phyloP scores from a whole-genome alignment of 2,797 vertebrate species.

The Pangasius sanitwongsei region DNA sequence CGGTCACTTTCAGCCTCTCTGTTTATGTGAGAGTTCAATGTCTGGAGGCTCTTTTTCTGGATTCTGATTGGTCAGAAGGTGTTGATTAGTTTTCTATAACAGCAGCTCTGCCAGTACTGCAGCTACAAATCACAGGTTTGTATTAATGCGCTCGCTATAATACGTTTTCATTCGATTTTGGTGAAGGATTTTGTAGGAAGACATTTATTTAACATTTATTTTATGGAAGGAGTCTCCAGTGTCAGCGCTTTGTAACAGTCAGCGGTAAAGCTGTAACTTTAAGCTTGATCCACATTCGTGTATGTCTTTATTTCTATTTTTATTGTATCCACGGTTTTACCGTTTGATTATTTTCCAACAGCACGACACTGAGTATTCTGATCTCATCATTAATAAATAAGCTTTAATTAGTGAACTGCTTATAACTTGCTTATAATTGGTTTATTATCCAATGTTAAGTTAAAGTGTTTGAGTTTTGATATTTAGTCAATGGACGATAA shows the following conservation, averaged over 20 bases:
- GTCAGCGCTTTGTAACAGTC: not conserved
- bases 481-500: not conserved
- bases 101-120: not conserved
- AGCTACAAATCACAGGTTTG: not conserved
- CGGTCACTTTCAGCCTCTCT: not conserved
- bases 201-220: not conserved
- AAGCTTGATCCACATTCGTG: not conserved
- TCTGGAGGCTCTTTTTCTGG: not conserved
- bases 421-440: slow-evolving; percentile 6
- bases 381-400: not conserved
- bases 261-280: not conserved
- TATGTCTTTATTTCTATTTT: not conserved
- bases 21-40: not conserved
- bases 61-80: not conserved
- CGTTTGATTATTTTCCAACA: too few relatives aligned
- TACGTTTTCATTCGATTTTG: not conserved
- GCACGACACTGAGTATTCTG: not conserved
- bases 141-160: not conserved
- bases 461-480: not conserved
- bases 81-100: not conserved
- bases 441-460: not conserved
- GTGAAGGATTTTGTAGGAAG: not conserved
- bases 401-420: not conserved
- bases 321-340: too few relatives aligned
- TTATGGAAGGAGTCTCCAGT: not conserved